A percentile compares a stretch with the other conserved stretches of the same genome.
These are phyloP conservation scores for Dicyrtoma fusca DNA, from an alignment of 2,888 invertebrate genomes.

Conservation along the genomic window DNA sequence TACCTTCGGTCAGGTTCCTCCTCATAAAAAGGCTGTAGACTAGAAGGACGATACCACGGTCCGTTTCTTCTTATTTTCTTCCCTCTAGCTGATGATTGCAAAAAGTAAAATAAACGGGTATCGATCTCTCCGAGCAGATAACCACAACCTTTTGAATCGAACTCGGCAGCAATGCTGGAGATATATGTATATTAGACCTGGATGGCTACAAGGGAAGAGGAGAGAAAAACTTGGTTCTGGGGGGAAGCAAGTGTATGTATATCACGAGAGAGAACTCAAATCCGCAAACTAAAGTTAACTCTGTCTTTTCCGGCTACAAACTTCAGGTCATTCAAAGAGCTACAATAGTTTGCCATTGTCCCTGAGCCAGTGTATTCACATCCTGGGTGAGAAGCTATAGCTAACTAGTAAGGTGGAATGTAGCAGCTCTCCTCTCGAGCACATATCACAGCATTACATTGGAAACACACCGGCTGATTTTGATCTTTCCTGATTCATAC, in stretches of 20 bases:
- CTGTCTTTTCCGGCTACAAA: conserved; percentile 8
- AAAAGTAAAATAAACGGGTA: conserved; percentile 34
- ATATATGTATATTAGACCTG: no score
- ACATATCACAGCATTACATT: no score
- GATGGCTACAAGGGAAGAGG: no score
- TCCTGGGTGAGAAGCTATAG: conserved; percentile 4
- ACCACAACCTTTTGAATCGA: no score
- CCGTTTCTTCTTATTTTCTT: background rate
- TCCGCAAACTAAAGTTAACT: background rate
- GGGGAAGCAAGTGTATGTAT: no score
- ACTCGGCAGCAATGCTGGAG: no score
- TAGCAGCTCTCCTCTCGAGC: no score
- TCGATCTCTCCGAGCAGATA: conserved; percentile 11
- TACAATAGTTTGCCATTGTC: background rate
- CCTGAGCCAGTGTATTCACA: conserved; percentile 13
- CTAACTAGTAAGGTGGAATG: no score
- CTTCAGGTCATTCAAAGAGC: conserved; percentile 28
- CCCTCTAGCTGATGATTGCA: conserved; percentile 31
- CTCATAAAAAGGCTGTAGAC: background rate
- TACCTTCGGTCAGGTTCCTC: no score
- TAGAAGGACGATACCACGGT: background rate
- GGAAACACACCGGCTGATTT: background rate
- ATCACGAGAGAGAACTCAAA: background rate
- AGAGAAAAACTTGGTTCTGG: no score
- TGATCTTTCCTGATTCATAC: conserved; percentile 6